phyloP scores from a whole-genome alignment of 2,888 invertebrate species.

The Melanostoma mellinum region DNA sequence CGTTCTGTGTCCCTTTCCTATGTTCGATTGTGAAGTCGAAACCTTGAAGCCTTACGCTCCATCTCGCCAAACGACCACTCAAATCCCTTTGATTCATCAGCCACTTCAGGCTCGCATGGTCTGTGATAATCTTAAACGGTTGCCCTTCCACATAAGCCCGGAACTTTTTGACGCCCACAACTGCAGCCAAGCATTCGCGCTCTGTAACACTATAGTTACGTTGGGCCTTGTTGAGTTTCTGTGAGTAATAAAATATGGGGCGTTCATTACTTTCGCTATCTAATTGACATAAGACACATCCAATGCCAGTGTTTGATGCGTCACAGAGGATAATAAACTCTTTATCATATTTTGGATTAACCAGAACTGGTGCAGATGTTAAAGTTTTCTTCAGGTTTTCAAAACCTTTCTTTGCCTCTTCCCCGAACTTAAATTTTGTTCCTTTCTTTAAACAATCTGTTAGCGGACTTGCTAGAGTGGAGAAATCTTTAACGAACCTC shows the following conservation, averaged over 20 bases:
- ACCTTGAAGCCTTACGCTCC: neutral
- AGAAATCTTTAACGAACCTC: conserved; percentile 8
- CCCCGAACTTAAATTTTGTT: neutral
- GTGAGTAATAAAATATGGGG: conserved; percentile 1
- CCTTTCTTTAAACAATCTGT: conserved; percentile 1
- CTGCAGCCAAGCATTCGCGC: conserved; percentile 21
- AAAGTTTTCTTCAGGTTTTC: neutral
- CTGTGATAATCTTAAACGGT: neutral
- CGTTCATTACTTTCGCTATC: conserved; percentile 1
- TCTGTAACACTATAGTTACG: conserved; percentile 31
- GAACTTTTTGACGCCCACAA: neutral
- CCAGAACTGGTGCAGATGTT: neutral
- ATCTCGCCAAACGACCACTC: conserved; percentile 13
- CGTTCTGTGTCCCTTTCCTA: neutral
- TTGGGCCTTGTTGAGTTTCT: conserved; percentile 16
- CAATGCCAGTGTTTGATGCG: neutral
- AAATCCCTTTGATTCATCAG: conserved; percentile 7
- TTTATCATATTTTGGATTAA: conserved; percentile 2
- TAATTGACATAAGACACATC: conserved; percentile 9
- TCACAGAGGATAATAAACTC: neutral
- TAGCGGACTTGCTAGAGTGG: neutral
- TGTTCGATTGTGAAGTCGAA: conserved; percentile 2
- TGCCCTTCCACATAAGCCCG: conserved; percentile 6
- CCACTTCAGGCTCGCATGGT: conserved; percentile 1
- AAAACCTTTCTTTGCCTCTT: neutral